These are phyloP conservation scores for Mirza zaza DNA, from an alignment of 2,113 vertebrate species.

Conservation along the genomic window DNA sequence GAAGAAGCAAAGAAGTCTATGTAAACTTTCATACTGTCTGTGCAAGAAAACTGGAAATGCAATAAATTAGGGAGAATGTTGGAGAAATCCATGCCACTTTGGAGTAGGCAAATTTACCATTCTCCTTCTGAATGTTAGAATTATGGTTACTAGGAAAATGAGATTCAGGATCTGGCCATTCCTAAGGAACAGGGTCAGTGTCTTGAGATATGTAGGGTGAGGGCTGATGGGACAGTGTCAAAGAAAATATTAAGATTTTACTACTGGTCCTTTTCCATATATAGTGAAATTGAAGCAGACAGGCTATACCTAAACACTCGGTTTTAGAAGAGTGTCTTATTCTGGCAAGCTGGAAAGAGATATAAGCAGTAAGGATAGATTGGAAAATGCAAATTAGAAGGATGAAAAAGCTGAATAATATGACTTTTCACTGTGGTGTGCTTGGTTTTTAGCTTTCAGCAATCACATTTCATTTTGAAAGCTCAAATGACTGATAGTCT, in stretches of 20 bases:
- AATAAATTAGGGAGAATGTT: neutral
- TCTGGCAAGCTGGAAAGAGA: neutral
- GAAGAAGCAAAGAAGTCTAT: neutral
- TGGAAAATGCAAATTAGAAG: neutral
- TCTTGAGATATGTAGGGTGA: neutral
- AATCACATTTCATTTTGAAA: slow-evolving; percentile 24
- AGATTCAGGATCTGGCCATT: neutral
- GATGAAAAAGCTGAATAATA: neutral
- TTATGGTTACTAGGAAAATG: neutral
- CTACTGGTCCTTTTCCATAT: neutral
- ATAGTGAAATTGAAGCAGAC: neutral
- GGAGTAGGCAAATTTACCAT: neutral
- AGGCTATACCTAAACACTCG: neutral
- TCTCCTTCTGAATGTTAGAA: neutral
- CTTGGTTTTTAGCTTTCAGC: neutral
- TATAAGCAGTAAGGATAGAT: neutral
- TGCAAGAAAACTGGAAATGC: neutral
- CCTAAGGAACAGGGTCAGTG: neutral
- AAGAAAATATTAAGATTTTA: neutral
- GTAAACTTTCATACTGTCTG: neutral
- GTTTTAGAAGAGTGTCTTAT: neutral
- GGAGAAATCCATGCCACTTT: neutral
- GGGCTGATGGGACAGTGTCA: neutral
- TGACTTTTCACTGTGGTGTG: neutral
- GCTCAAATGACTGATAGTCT: neutral